phyloP scores from a whole-genome alignment of 2,888 invertebrate species.

The Capitulum mitella region DNA sequence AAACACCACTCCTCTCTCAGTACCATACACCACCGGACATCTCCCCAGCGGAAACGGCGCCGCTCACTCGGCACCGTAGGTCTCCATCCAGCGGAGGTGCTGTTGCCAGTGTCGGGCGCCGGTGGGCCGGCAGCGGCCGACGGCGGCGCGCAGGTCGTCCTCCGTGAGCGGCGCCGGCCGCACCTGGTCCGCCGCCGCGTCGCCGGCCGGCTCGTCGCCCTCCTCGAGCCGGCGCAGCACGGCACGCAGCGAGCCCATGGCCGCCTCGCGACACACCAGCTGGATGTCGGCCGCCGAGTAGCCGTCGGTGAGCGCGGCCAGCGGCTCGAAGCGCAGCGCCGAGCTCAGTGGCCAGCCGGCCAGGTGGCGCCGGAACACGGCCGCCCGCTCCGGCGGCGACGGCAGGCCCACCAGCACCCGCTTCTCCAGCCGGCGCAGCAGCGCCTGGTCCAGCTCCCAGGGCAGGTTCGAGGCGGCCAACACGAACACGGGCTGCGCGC shows the following conservation, averaged over 20 bases:
- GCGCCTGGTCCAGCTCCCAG: slow-evolving; percentile 85
- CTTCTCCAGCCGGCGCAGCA: slow-evolving; percentile 80
- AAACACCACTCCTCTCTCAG: too few species aligned
- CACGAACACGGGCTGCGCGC: slow-evolving; percentile 61
- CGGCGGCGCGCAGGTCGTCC: not conserved
- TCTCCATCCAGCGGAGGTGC: not conserved
- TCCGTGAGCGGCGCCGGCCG: not conserved
- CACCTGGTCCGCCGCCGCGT: not conserved
- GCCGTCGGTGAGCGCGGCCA: slow-evolving; percentile 54
- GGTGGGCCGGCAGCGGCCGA: not conserved
- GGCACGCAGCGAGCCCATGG: slow-evolving; percentile 69
- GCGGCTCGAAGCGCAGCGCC: slow-evolving; percentile 44
- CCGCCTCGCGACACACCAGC: slow-evolving; percentile 77
- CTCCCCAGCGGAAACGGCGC: not conserved
- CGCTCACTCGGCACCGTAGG: slow-evolving; percentile 12
- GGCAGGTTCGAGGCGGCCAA: slow-evolving; percentile 87
- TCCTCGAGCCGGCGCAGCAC: slow-evolving; percentile 52
- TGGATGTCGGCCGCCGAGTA: slow-evolving; percentile 86
- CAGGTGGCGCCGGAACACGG: slow-evolving; percentile 56
- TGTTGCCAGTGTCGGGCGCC: not conserved
- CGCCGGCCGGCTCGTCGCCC: slow-evolving; percentile 39
- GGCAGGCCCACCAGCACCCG: slow-evolving; percentile 74
- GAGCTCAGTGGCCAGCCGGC: slow-evolving; percentile 42
- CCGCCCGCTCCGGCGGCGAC: slow-evolving; percentile 54
- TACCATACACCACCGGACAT: too few species aligned